Evolutionary conservation across 2,888 invertebrate species (phyloP).

Genomic region (Vesta saturnalis): DNA sequence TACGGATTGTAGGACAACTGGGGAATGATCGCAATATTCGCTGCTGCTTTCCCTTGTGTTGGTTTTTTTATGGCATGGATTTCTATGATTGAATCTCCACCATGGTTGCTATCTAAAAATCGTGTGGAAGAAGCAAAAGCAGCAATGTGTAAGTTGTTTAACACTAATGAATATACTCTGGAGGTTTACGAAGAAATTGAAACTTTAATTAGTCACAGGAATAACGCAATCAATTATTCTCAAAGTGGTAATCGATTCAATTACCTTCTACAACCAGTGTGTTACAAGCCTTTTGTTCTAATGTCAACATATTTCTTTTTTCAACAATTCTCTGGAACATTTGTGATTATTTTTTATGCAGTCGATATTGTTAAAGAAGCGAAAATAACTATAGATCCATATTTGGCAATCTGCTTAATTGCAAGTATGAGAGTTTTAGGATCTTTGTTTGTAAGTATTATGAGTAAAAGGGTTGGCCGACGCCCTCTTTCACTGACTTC

Average conservation of each 20-base stretch:
- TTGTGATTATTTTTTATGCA: constrained; percentile 68
- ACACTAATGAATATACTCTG: constrained; percentile 49
- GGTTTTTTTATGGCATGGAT: constrained; percentile 59
- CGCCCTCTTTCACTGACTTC: constrained; percentile 68
- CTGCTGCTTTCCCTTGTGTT: constrained; percentile 60
- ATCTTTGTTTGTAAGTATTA: constrained; percentile 60
- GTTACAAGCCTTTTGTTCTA: constrained; percentile 63
- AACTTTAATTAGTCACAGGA: constrained; percentile 46
- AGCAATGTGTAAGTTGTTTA: constrained; percentile 61
- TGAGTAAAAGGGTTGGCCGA: constrained; percentile 67
- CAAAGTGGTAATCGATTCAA: constrained; percentile 48
- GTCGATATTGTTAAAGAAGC: constrained; percentile 64
- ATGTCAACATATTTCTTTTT: constrained; percentile 66
- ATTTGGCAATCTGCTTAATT: constrained; percentile 64
- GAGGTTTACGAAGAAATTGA: constrained; percentile 53
- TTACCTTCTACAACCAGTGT: constrained; percentile 57
- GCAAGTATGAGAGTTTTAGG: constrained; percentile 63
- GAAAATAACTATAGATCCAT: constrained; percentile 62
- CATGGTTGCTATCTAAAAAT: constrained; percentile 65
- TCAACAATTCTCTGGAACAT: constrained; percentile 68
- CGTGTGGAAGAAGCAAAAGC: constrained; percentile 62
- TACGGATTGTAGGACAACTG: constrained; percentile 62
- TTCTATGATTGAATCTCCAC: constrained; percentile 66
- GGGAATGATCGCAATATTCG: constrained; percentile 61
- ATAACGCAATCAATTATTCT: constrained; percentile 35